Evolutionary conservation across 2,797 vertebrate species (phyloP).

Genomic region (Craterocephalus amniculus): DNA sequence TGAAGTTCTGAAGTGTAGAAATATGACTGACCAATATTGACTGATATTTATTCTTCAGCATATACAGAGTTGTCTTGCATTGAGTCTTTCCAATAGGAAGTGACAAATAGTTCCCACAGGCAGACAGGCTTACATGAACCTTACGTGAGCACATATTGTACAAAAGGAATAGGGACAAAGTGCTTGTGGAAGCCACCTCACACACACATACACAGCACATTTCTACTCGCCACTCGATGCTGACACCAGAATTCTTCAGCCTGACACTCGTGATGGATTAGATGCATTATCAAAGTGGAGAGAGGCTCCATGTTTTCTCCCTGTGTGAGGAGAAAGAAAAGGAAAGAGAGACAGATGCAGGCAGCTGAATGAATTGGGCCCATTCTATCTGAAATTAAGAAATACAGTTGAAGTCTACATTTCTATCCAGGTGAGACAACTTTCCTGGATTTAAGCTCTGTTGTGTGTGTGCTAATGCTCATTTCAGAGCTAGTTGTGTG

Average conservation of each 20-base stretch:
- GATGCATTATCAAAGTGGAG: slow-evolving; percentile 82
- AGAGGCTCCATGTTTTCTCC: slow-evolving; percentile 72
- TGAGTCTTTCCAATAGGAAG: slow-evolving; percentile 63
- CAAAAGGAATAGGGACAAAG: slow-evolving; percentile 72
- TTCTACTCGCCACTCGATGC: slow-evolving; percentile 61
- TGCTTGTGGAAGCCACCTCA: slow-evolving; percentile 63
- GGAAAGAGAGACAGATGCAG: slow-evolving; percentile 21
- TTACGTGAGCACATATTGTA: slow-evolving; percentile 77
- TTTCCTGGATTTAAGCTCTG: slow-evolving; percentile 32
- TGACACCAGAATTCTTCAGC: slow-evolving; percentile 82
- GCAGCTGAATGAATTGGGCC: slow-evolving; percentile 51
- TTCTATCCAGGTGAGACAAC: slow-evolving; percentile 51
- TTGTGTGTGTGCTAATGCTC: background rate
- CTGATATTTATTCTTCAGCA: background rate
- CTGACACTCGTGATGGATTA: slow-evolving; percentile 85
- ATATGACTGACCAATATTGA: background rate
- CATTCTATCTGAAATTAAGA: slow-evolving; percentile 60
- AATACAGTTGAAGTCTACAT: slow-evolving; percentile 63
- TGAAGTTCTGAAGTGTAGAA: background rate
- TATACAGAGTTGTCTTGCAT: background rate
- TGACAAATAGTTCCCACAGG: slow-evolving; percentile 67
- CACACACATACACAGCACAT: slow-evolving; percentile 52
- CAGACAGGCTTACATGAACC: slow-evolving; percentile 66
- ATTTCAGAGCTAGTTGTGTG: slow-evolving; percentile 1
- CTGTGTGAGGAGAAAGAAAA: slow-evolving; percentile 39